Conservation (phyloP, 2,113 vertebrate genomes). For the Cottus gobio region DNA sequence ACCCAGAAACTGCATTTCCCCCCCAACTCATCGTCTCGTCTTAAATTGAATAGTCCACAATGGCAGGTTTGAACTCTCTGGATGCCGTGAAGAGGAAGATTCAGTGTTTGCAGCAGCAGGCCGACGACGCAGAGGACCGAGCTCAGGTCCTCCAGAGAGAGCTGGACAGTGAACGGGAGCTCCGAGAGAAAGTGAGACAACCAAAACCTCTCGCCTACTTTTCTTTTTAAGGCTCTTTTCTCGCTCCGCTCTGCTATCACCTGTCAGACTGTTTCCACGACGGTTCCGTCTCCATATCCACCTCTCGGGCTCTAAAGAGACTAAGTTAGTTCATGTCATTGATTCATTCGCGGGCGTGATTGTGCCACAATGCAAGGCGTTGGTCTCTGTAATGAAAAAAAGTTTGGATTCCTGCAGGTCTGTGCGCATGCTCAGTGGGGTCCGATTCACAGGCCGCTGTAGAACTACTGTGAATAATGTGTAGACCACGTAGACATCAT, state of each 20-base stretch:
- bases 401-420: conserved; percentile 68
- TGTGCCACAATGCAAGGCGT: conserved; percentile 80
- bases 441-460: conserved; percentile 39
- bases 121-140: conserved; percentile 94
- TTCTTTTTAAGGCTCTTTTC: not conserved
- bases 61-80: conserved; percentile 94
- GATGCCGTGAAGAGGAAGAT: conserved; percentile 98
- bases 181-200: conserved; percentile 94
- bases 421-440: conserved; percentile 65
- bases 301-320: not conserved
- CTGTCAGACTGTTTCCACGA: not conserved
- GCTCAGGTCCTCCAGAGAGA: conserved; percentile 92
- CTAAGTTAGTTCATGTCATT: conserved; percentile 43
- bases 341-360: conserved; percentile 73
- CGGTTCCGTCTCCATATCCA: rapidly evolving
- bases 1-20: not conserved
- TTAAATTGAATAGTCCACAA: conserved; percentile 65
- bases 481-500: conserved; percentile 63
- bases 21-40: conserved; percentile 24
- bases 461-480: conserved; percentile 28
- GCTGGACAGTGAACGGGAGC: conserved; percentile 93
- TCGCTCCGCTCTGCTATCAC: not conserved
- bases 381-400: conserved; percentile 69
- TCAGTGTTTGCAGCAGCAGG: conserved; percentile 97
- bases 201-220: conserved; percentile 3